phyloP scores from a whole-genome alignment of 2,797 vertebrate species.

The Coregonus sp. region DNA sequence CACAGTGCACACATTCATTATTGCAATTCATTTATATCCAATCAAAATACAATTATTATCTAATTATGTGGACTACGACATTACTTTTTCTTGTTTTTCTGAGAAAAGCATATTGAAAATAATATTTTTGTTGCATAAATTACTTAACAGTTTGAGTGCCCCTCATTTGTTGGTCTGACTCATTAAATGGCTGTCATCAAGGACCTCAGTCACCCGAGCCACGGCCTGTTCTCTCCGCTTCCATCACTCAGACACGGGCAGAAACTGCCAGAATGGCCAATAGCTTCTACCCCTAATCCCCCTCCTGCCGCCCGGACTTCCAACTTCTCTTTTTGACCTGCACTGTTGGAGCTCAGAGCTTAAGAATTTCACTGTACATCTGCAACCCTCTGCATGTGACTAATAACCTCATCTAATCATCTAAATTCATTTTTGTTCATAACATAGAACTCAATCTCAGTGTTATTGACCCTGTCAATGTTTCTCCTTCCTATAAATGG shows the following conservation, averaged over 20 bases:
- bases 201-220: no score
- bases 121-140: neutral
- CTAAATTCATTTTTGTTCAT: neutral
- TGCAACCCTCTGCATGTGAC: no score
- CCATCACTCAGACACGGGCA: no score
- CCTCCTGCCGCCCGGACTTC: no score
- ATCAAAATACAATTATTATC: constrained; percentile 47
- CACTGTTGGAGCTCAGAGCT: no score
- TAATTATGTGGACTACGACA: neutral
- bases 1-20: constrained; percentile 54
- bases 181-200: neutral
- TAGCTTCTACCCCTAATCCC: no score
- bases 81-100: neutral
- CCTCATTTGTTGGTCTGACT: neutral
- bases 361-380: no score
- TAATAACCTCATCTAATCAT: no score
- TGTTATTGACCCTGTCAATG: constrained; percentile 3
- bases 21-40: constrained; percentile 57
- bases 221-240: no score
- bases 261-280: no score
- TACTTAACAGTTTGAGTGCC: neutral
- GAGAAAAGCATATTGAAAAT: neutral
- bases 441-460: neutral
- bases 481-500: neutral
- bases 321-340: no score